Percentiles rank a stretch among this genome's conserved stretches.
These are phyloP conservation scores for Zeugodacus cucurbitae DNA, from an alignment of 1,140 invertebrate genomes.

Conservation along the genomic window DNA sequence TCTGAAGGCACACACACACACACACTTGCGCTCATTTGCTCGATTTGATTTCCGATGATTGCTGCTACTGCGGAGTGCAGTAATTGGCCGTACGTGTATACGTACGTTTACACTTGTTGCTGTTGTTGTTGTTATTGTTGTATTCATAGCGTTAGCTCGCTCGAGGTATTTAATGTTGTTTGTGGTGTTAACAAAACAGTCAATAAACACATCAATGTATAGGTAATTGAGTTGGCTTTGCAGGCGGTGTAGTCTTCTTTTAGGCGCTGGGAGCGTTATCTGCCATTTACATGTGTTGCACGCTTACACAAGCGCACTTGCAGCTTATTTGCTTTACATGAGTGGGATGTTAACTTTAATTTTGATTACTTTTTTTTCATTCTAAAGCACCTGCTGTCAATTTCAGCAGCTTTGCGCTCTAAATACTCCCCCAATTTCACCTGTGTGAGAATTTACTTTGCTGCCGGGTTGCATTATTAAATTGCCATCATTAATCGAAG, in stretches of 20 bases:
- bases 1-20: background rate
- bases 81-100: background rate
- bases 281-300: background rate
- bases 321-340: background rate
- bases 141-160: background rate
- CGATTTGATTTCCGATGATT: background rate
- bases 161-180: background rate
- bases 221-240: background rate
- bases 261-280: background rate
- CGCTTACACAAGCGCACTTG: background rate
- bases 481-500: too few species aligned
- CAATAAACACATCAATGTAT: background rate
- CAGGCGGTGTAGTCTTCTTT: background rate
- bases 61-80: background rate
- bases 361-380: background rate
- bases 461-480: too few species aligned
- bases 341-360: too few species aligned
- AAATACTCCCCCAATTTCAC: too few species aligned
- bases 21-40: background rate
- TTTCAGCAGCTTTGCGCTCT: too few species aligned
- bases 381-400: too few species aligned
- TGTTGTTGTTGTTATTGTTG: background rate
- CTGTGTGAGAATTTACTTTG: too few species aligned
- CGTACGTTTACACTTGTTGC: background rate
- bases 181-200: constrained; percentile 10